Conservation (phyloP, 2,113 vertebrate genomes). For the Mirza zaza region DNA sequence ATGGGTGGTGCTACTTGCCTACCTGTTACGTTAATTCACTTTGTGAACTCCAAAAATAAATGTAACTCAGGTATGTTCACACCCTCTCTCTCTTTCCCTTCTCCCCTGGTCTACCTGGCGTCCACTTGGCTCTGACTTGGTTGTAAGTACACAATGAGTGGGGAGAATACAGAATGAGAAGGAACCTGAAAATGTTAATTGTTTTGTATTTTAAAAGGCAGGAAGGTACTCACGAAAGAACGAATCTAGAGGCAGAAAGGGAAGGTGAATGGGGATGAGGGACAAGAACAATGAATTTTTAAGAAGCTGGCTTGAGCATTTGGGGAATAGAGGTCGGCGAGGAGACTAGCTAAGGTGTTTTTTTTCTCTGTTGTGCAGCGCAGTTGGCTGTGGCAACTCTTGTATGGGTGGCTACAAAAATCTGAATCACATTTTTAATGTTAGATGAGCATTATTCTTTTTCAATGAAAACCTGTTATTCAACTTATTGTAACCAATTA, state of each 20-base stretch:
- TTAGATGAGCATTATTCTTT: not conserved
- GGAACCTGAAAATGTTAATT: not conserved
- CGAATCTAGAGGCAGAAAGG: not conserved
- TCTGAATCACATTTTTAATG: not conserved
- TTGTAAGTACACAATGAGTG: not conserved
- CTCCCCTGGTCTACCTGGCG: not conserved
- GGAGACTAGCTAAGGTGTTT: not conserved
- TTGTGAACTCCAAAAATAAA: not conserved
- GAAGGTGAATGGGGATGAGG: rapidly evolving
- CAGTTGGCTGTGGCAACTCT: not conserved
- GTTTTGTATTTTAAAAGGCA: not conserved
- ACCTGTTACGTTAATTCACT: not conserved
- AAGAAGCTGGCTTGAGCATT: not conserved
- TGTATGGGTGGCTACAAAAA: too few relatives aligned
- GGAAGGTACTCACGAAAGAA: not conserved
- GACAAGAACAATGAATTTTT: not conserved
- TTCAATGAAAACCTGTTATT: not conserved
- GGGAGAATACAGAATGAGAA: not conserved
- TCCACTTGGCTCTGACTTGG: not conserved
- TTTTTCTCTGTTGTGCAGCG: not conserved
- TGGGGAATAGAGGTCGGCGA: not conserved
- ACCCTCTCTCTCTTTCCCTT: not conserved
- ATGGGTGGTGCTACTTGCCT: too few relatives aligned
- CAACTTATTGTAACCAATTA: not conserved
- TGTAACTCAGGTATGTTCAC: not conserved